Evolutionary conservation across 2,797 vertebrate genomes (phyloP).

Genomic region (Calcarius lapponicus): DNA sequence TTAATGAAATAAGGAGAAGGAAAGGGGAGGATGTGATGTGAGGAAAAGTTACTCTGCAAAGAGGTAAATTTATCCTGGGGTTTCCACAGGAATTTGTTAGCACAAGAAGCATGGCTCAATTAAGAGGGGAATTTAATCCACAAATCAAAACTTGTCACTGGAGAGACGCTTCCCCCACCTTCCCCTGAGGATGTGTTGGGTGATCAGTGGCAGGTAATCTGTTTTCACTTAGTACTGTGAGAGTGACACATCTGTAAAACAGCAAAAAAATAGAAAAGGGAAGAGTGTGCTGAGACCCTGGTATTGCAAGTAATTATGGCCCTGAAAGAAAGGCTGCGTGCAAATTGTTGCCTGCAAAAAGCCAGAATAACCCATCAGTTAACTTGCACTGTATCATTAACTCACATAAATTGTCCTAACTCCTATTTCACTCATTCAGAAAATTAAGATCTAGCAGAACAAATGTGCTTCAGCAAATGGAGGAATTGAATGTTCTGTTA

Average conservation of each 20-base stretch:
- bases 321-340: not conserved
- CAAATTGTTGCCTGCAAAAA: constrained; percentile 7
- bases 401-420: not conserved
- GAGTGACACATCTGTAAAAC: not conserved
- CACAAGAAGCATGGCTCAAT: not conserved
- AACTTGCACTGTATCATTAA: constrained; percentile 7
- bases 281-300: not conserved
- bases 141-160: not conserved
- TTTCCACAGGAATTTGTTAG: not conserved
- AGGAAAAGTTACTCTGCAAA: not conserved
- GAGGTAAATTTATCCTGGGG: not conserved
- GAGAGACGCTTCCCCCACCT: not conserved
- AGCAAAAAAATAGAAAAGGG: not conserved
- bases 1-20: not conserved
- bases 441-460: constrained; percentile 29
- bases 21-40: not conserved
- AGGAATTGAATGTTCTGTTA: not conserved
- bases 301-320: not conserved
- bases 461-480: not conserved
- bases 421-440: constrained; percentile 25
- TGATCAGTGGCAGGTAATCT: constrained; percentile 1
- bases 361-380: constrained; percentile 11
- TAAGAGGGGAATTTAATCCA: constrained; percentile 5
- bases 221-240: not conserved
- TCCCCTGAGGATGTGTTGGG: not conserved